Base-by-base conservation (phyloP, 2,113 vertebrate species). In the Corvus cornix region DNA sequence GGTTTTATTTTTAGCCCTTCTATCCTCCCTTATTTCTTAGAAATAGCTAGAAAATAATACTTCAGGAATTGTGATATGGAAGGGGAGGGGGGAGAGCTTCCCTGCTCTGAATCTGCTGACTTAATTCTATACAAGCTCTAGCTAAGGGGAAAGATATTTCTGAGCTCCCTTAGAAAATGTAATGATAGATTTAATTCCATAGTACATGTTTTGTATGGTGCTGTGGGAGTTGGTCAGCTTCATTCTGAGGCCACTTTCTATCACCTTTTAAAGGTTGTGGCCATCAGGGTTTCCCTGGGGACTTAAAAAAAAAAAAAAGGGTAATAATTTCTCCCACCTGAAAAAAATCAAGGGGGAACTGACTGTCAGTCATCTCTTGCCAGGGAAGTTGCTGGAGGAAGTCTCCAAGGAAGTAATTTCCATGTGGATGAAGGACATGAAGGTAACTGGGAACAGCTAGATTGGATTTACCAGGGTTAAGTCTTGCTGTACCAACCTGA, bases 101-200 rank as follows among this genome's bases (percentile, higher is more conserved):
- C 15, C 41, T 84, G 11, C 66, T 82, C 74, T 60, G 66, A 81
- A 91, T 78, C 39, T 82, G 52, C 77, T 84, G 48, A 52, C 56
- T 93, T 84, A 92, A 93, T 93, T 92, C 55, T 63, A 30, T 41
- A 68, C 48, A 84, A 82, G 53, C 43, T 64, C 9, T 79, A 91
- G 56, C 64, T 91, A 59, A 84, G n/a, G 63, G 28, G 37, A 86
- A 92, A 75, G 60, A 84, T 75, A 82, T 78, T 95, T 84, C 73
- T 90, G 52, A 87, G 52, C 52, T 87, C 37, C 31, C 48, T 84
- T 93, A 60, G 68, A 93, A 96, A 93, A 78, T 56, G 22, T 70
- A 93, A 93, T 92, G 92, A 93, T 56, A 86, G 64, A 66, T 93
- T 86, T 89, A 86, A 86, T 93, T 93, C 63, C 27, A 72, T 31